These are phyloP conservation scores for Philaethria dido DNA, from an alignment of 2,888 invertebrate genomes.

Conservation along the genomic window DNA sequence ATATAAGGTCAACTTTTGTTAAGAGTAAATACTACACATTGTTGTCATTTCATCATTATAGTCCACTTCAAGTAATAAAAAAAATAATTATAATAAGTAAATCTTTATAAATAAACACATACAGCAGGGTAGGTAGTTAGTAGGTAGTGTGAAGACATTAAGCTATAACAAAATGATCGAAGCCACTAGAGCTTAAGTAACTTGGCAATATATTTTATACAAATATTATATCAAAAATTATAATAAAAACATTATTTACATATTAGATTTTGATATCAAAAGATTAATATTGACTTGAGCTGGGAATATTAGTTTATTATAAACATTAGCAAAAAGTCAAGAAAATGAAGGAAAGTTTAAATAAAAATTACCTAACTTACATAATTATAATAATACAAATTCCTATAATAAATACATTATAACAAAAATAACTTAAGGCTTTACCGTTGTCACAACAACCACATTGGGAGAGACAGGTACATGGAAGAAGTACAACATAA, in stretches of 20 bases:
- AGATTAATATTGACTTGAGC: neutral
- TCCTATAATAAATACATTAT: neutral
- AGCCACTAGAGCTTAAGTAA: neutral
- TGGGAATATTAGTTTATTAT: neutral
- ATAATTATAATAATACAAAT: conserved; percentile 10
- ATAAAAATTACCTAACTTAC: conserved; percentile 5
- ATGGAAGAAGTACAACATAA: conserved; percentile 93
- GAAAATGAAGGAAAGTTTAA: neutral
- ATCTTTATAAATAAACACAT: too few species aligned
- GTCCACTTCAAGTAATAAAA: too few species aligned
- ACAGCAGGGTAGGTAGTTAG: too few species aligned
- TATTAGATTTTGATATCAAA: neutral
- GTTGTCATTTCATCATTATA: too few species aligned
- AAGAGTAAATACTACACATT: too few species aligned
- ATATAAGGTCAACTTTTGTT: too few species aligned
- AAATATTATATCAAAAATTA: too few species aligned
- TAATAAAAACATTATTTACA: too few species aligned
- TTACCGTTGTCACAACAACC: conserved; percentile 46
- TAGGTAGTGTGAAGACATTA: too few species aligned
- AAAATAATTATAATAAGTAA: too few species aligned
- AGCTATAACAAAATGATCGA: neutral
- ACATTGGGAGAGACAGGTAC: conserved; percentile 64
- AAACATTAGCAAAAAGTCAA: neutral
- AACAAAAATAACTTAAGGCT: conserved; percentile 38
- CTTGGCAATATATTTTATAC: neutral